phyloP scores from a whole-genome alignment of 2,113 vertebrate species.

The Lepidothrix coronata region DNA sequence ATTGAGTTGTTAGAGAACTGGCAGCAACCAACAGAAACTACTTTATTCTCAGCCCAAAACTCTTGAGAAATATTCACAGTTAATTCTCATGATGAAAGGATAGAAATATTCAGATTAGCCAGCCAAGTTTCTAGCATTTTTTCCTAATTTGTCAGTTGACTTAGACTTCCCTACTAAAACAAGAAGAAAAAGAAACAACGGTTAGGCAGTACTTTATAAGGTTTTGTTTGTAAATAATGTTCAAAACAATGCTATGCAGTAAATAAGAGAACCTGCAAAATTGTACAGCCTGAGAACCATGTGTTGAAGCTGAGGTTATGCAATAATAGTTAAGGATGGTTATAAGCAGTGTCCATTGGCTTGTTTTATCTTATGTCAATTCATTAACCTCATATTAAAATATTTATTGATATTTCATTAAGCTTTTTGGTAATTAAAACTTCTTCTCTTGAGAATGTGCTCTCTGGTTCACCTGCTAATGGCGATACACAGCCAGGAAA shows the following conservation, averaged over 20 bases:
- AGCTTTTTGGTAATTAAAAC: not conserved
- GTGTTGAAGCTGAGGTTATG: not conserved
- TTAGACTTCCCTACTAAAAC: not conserved
- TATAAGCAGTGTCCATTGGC: not conserved
- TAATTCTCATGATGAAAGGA: not conserved
- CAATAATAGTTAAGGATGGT: not conserved
- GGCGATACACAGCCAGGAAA: not conserved
- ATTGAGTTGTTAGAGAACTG: not conserved
- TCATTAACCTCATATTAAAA: not conserved
- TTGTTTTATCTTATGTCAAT: not conserved
- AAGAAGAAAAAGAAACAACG: not conserved
- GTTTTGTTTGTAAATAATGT: not conserved
- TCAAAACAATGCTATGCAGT: not conserved
- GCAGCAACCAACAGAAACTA: not conserved
- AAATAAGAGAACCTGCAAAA: not conserved
- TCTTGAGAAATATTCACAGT: not conserved
- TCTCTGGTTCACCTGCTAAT: not conserved
- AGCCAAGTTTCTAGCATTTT: not conserved
- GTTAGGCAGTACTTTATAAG: not conserved
- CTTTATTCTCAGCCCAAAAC: not conserved
- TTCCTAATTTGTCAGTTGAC: not conserved
- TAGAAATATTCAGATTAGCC: not conserved
- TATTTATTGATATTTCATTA: not conserved
- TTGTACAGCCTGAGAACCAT: not conserved
- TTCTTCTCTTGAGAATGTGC: not conserved